Base-by-base conservation (phyloP, 2,113 vertebrate species). In the Ancistrus triradiatus region DNA sequence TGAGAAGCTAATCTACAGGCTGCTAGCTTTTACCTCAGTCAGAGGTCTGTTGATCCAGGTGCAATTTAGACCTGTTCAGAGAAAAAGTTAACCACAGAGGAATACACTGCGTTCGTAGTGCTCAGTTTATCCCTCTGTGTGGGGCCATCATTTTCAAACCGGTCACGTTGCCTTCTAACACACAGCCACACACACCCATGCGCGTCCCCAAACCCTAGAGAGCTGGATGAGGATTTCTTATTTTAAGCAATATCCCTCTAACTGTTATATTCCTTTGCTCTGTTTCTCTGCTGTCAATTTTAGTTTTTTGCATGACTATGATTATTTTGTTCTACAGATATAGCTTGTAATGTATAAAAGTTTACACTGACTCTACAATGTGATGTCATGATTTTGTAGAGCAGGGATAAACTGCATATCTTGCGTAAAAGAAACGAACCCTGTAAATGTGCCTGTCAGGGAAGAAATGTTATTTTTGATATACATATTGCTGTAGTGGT, bases 61-160 rank as follows among this genome's bases (percentile, higher is more conserved):
- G 38, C 70, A 63, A 63, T 72, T 72, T 49, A 50, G 19, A 57
- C 24, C 46, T 57, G 21, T 31, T 7, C 51, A 38, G 22, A 50
- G 52, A 18, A 43, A 57, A 61, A 49, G 28, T 46, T 11, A 22
- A 44, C 47, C 59, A 51, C 63, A 51, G 51, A 63, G 52, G 52
- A 68, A 42, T 55, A 64, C 31, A 55, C 52, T 58, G 59, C 37
- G 49, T 47, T 42, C 51, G 46, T 37, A 37, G 49, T 25, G 19
- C 22, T 8, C 13, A 57, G 63, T 52, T 38, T 42, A 58, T 8
- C 37, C 3, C 52, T 43, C 37, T 37, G 38, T 48, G 24, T 18
- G 6, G 8, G 35, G 43, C 22, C 8, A 4, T 38, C 19, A 46
- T 68, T 66, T 3, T 24, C 53, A 68, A 61, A 61, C 42, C 15